Conservation (phyloP, 2,888 invertebrate species). For the Eristalis pertinax region DNA sequence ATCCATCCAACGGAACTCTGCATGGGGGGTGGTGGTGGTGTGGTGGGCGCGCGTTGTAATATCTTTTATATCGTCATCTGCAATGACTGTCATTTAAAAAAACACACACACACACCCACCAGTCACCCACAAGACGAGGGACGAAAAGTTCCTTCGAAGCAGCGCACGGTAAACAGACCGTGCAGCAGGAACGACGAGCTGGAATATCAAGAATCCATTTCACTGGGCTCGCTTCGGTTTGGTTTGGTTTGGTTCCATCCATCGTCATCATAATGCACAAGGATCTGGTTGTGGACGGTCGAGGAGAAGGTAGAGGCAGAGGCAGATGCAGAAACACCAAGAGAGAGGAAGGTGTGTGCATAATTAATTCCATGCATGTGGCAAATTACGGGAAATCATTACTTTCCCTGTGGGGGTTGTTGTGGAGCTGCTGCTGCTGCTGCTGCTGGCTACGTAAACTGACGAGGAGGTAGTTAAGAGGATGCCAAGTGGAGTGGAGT, state of each 20-base stretch:
- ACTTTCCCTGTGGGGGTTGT: slow-evolving; percentile 57
- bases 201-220: slow-evolving; percentile 38
- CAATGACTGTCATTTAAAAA: background rate
- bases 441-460: slow-evolving; percentile 30
- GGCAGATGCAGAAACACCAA: background rate
- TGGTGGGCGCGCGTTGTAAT: slow-evolving; percentile 49
- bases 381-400: slow-evolving; percentile 75
- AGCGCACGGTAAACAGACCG: background rate
- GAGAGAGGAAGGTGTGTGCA: slow-evolving; percentile 53
- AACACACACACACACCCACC: background rate
- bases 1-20: slow-evolving; percentile 55
- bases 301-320: background rate
- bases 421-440: background rate
- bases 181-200: slow-evolving; percentile 8
- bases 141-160: slow-evolving; percentile 32
- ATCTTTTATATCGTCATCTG: slow-evolving; percentile 28
- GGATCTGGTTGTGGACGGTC: slow-evolving; percentile 22
- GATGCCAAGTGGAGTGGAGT: background rate
- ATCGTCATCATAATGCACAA: slow-evolving; percentile 51
- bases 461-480: background rate
- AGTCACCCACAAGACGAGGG: background rate
- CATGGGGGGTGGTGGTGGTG: background rate
- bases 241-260: background rate
- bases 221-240: background rate
- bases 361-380: slow-evolving; percentile 75